Base-by-base conservation (phyloP, 2,888 invertebrate genomes). In the Phragmatobia fuliginosa region DNA sequence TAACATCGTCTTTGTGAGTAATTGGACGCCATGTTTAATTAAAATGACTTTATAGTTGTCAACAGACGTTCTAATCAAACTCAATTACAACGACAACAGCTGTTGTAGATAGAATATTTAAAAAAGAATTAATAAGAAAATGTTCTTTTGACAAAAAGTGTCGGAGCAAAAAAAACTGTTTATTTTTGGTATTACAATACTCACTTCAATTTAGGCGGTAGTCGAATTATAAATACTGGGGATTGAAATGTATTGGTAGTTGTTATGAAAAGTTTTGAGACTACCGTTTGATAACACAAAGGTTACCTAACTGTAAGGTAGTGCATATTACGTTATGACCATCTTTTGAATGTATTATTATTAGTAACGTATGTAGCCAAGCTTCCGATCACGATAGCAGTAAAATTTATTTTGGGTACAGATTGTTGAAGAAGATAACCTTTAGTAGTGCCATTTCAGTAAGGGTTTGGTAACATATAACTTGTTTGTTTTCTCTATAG, bases 51-150 rank as follows among this genome's bases (percentile, higher is more conserved):
- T 62, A 28, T 14, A 28, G 21, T 41, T 28, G 10, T 28, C 28
- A 62, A 21, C 28, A 31, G 62, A 41, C 25, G 33, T n/a, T 64
- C 25, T 32, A 52, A 64, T 52, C 32, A 64, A 52, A 56, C 28
- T 28, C 28, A 56, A 56, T 56, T 56, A 56, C 1, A 16, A 56
- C 25, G 25, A n/a, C 5, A 56, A 56, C 56, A 56, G 56, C 56
- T 56, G 56, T 6, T 1, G 16, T 56, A 28, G 25, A 28, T 6
- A 1, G 0, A 28, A 16, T 49, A n/a, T 7, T 16, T 7, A 28
- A 28, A 28, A 14, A 28, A 49, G 10, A n/a, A 21, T 7, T n/a
- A 49, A 49, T 49, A 49, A 49, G 21, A 49, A 41, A 18, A 41
- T 3, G 11, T 14, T 38, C 18, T n/a, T n/a, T n/a, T 41, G 2